phyloP scores from a whole-genome alignment of 2,797 vertebrate species.

The Typhlichthys eigenmanni region DNA sequence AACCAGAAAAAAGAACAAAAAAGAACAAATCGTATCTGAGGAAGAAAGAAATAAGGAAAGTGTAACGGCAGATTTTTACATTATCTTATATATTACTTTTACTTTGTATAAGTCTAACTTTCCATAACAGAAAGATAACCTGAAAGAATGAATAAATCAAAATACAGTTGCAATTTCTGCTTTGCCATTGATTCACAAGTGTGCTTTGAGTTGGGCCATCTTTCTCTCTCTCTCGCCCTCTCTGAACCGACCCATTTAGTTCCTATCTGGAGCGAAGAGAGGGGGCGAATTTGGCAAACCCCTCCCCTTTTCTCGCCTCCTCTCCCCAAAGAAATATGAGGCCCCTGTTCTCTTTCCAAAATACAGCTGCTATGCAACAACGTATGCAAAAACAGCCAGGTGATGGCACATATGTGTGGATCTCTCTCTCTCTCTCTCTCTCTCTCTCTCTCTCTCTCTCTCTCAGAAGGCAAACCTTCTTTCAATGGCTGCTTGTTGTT shows the following conservation, averaged over 20 bases:
- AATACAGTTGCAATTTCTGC: constrained; percentile 47
- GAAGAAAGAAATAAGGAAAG: background rate
- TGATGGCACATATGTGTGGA: constrained; percentile 68
- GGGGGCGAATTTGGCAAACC: constrained; percentile 27
- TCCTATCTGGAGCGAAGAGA: constrained; percentile 43
- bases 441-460: constrained; percentile 29
- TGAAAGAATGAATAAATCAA: background rate
- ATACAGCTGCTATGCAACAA: constrained; percentile 83
- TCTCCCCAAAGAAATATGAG: constrained; percentile 64
- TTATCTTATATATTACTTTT: too few relatives aligned
- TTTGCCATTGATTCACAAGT: constrained; percentile 67
- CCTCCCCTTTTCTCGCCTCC: constrained; percentile 13
- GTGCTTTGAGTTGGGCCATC: constrained; percentile 46
- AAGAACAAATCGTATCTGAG: background rate
- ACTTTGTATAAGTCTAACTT: too few relatives aligned
- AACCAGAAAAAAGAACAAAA: constrained; percentile 5
- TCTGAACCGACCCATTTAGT: constrained; percentile 47
- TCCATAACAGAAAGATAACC: too few relatives aligned
- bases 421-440: constrained; percentile 30
- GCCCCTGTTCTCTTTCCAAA: constrained; percentile 78
- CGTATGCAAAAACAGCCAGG: constrained; percentile 74
- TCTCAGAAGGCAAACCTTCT: constrained; percentile 22
- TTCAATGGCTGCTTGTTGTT: constrained; percentile 24
- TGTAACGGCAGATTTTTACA: too few relatives aligned
- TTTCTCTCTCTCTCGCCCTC: constrained; percentile 41